These are phyloP conservation scores for Pyxicephalus adspersus DNA, from an alignment of 2,113 vertebrate species.

Conservation along the genomic window DNA sequence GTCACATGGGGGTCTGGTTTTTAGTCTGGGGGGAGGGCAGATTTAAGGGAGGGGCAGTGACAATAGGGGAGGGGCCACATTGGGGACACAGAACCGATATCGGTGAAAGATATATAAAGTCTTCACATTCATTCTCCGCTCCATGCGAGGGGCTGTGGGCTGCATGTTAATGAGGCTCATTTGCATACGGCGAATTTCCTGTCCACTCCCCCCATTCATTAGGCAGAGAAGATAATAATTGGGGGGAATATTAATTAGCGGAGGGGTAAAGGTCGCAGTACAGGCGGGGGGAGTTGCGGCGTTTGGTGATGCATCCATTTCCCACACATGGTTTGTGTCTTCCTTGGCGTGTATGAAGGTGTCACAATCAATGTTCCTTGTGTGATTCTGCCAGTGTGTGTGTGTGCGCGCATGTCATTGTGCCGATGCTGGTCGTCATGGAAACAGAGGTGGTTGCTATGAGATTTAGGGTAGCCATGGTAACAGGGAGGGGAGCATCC, in stretches of 20 bases:
- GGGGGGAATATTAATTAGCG: slow-evolving; percentile 63
- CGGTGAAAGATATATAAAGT: too few relatives aligned
- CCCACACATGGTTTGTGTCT: too few relatives aligned
- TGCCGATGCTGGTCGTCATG: slow-evolving; percentile 2
- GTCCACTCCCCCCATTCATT: slow-evolving; percentile 33
- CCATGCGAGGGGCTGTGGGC: slow-evolving; percentile 30
- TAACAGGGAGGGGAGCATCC: slow-evolving; percentile 13
- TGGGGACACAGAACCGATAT: neutral
- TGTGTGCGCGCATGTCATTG: neutral
- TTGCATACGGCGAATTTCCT: slow-evolving; percentile 33
- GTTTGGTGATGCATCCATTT: too few relatives aligned
- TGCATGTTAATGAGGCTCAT: slow-evolving; percentile 54
- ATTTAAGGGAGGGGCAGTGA: too few relatives aligned
- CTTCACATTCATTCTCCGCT: neutral
- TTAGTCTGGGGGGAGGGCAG: neutral
- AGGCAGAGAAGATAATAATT: slow-evolving; percentile 44
- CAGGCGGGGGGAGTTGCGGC: neutral
- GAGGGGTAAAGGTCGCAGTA: slow-evolving; percentile 64
- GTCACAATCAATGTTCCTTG: neutral
- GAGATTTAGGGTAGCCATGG: slow-evolving; percentile 30
- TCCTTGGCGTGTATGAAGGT: neutral
- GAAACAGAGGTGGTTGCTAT: slow-evolving; percentile 43
- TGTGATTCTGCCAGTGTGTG: neutral
- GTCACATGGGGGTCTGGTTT: too few relatives aligned
- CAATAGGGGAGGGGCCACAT: neutral